Evolutionary conservation across 2,888 invertebrate species (phyloP).

Genomic region (Sesia bembeciformis): DNA sequence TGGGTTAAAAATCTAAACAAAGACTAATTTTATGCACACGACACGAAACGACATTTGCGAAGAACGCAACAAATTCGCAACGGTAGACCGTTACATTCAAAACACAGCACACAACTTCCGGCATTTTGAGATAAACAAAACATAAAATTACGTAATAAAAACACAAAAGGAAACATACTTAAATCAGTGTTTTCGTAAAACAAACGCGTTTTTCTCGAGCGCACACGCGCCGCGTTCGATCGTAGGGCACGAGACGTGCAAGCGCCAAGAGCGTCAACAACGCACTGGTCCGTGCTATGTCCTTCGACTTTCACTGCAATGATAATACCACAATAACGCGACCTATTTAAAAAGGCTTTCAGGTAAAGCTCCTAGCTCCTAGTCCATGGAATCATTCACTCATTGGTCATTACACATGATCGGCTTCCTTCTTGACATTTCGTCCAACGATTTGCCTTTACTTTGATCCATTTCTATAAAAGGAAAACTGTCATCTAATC

Average conservation of each 20-base stretch:
- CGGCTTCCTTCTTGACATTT: background rate
- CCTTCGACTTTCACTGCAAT: conserved; percentile 65
- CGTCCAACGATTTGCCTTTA: too few species aligned
- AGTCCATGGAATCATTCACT: conserved; percentile 1
- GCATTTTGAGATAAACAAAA: conserved; percentile 17
- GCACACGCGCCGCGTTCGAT: conserved; percentile 5
- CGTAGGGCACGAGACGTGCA: conserved; percentile 18
- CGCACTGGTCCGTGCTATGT: conserved; percentile 39
- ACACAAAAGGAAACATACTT: conserved; percentile 46
- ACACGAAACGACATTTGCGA: background rate
- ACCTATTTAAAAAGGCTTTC: conserved; percentile 10
- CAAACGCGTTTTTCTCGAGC: background rate
- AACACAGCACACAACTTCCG: conserved; percentile 30
- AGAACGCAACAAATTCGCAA: background rate
- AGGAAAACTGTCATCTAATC: too few species aligned
- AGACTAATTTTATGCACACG: background rate
- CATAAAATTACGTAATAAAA: conserved; percentile 4
- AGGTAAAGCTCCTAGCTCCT: conserved; percentile 4
- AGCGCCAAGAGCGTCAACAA: conserved; percentile 21
- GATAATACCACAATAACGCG: conserved; percentile 28
- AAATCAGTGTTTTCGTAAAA: conserved; percentile 29
- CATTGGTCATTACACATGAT: background rate
- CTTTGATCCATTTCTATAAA: too few species aligned
- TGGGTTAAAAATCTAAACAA: too few species aligned
- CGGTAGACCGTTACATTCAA: conserved; percentile 29